Base-by-base conservation (phyloP, 1,140 invertebrate species). In the Drosophila pallidifrons region DNA sequence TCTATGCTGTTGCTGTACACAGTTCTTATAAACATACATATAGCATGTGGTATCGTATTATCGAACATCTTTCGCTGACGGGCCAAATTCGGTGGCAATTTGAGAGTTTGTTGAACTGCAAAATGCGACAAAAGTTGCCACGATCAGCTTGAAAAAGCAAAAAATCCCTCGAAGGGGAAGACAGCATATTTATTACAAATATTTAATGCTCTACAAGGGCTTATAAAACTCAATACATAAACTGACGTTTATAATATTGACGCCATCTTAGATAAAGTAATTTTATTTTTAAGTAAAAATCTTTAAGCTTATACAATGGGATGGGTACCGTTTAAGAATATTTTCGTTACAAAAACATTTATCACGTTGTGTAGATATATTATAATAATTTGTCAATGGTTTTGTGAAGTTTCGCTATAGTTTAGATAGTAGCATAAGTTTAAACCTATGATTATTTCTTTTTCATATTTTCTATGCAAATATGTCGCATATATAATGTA, bases 31-130 rank as follows among this genome's bases (percentile, higher is more conserved):
- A 41, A n/a, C 15, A 30, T 46, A 54, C 54, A 45, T 63, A 43
- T 41, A 25, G 20, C 35, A 8, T 41, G 52, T 55, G 15, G 52
- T 8, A 55, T 55, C 52, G 38, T 41, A 11, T 32, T 5, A 28
- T 20, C 43, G 54, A 58, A 13, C 11, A 49, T 30, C 38, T 49
- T 66, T 6, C 32, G 73, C 69, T 77, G 57, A 67, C 20, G 55
- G 35, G 11, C 11, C 30, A 70, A 67, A 75, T 7, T 68, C 58
- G 58, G 30, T 13, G 35, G 81, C 60, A 86, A 86, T 81, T 65
- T 64, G 83, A 88, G 76, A 46, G 83, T 87, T 87, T 88, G 76
- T 88, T 87, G 82, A 87, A 88, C 82, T 82, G 79, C 60, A 57
- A 64, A 45, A 72, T 25, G 49, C 43, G 60, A 79, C 10, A 67